These are phyloP conservation scores for Xyliphius kryptos DNA, from an alignment of 2,113 vertebrate species.

Conservation along the genomic window DNA sequence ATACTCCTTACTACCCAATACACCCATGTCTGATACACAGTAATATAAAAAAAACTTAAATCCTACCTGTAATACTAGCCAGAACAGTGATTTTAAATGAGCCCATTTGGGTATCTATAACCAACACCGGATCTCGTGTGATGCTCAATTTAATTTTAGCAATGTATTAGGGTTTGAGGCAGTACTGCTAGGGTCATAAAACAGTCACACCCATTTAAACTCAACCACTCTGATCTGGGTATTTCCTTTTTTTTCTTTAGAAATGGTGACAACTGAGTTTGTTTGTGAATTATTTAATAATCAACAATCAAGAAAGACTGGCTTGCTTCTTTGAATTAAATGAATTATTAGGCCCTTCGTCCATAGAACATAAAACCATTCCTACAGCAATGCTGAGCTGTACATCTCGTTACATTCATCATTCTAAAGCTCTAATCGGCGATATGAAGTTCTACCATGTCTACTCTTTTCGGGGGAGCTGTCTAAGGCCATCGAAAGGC, in stretches of 20 bases:
- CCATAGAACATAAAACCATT: too few relatives aligned
- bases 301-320: too few relatives aligned
- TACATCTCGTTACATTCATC: too few relatives aligned
- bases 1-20: constrained; percentile 10
- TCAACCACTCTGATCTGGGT: not conserved
- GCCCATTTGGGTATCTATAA: not conserved
- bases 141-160: not conserved
- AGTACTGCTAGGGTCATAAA: constrained; percentile 14
- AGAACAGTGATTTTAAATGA: not conserved
- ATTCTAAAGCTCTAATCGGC: too few relatives aligned
- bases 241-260: not conserved
- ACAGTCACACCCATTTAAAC: constrained; percentile 28
- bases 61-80: not conserved
- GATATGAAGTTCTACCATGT: too few relatives aligned
- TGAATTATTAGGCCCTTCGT: too few relatives aligned
- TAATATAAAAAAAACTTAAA: not conserved
- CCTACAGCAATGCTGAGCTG: too few relatives aligned
- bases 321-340: too few relatives aligned
- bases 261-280: not conserved
- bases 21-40: not conserved
- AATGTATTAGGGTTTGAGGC: not conserved
- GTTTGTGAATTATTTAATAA: not conserved
- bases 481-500: constrained; percentile 5
- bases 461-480: too few relatives aligned
- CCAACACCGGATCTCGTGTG: not conserved